phyloP scores from a whole-genome alignment of 1,140 invertebrate genomes.

The Diabrotica undecimpunctata region DNA sequence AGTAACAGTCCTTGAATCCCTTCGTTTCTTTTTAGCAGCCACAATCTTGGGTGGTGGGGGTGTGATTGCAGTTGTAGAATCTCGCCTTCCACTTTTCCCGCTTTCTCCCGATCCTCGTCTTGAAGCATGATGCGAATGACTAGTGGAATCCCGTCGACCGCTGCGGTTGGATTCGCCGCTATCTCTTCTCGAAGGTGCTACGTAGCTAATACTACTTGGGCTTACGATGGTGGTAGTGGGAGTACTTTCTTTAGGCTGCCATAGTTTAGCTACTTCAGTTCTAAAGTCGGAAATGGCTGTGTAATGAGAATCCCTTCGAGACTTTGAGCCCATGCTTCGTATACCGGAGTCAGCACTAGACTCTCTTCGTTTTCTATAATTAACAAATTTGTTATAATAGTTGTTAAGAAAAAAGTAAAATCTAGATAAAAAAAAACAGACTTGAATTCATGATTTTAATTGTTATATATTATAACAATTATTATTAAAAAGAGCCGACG shows the following conservation, averaged over 20 bases:
- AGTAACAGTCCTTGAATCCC: conserved; percentile 53
- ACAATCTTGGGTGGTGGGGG: conserved; percentile 58
- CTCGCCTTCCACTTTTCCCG: conserved; percentile 58
- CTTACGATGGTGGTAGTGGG: conserved; percentile 41
- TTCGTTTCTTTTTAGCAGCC: conserved; percentile 59
- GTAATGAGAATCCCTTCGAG: conserved; percentile 64
- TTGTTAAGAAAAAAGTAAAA: no score
- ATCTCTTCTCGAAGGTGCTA: conserved; percentile 50
- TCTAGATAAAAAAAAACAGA: no score
- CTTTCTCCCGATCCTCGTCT: conserved; percentile 64
- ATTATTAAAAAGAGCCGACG: no score
- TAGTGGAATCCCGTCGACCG: conserved; percentile 46
- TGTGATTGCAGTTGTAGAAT: conserved; percentile 57
- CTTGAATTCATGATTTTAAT: no score
- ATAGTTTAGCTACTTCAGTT: conserved; percentile 66
- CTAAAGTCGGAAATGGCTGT: conserved; percentile 64
- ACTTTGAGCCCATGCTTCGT: conserved; percentile 67
- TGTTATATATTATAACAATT: no score
- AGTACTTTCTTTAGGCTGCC: conserved; percentile 60
- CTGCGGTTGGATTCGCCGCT: conserved; percentile 49
- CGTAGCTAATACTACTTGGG: conserved; percentile 43
- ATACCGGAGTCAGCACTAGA: conserved; percentile 81
- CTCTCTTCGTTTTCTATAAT: conserved; percentile 64
- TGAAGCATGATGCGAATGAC: conserved; percentile 44
- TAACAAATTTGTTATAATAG: no score